phyloP scores from a whole-genome alignment of 2,888 invertebrate genomes.

The Xestia c-nigrum region DNA sequence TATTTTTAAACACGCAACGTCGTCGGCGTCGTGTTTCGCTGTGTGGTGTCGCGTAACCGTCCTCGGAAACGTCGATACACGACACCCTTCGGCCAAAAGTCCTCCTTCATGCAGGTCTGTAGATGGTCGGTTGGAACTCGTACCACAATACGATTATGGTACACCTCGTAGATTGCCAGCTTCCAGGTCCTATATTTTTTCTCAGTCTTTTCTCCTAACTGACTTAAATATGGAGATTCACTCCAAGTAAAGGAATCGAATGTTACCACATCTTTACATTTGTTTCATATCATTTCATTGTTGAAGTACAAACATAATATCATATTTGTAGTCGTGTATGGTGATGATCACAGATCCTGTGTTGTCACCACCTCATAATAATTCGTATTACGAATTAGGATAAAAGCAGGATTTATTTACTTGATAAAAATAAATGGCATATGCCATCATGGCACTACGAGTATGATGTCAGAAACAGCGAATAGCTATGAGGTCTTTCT shows the following conservation, averaged over 20 bases:
- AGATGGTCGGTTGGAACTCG: too few relatives aligned
- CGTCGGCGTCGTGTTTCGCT: too few relatives aligned
- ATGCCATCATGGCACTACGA: constrained; percentile 33
- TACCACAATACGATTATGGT: too few relatives aligned
- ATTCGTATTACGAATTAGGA: constrained; percentile 40
- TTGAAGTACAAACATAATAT: background rate
- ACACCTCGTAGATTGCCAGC: background rate
- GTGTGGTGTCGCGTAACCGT: too few relatives aligned
- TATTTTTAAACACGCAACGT: too few relatives aligned
- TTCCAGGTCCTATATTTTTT: background rate
- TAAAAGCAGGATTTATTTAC: constrained; percentile 52
- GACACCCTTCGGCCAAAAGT: too few relatives aligned
- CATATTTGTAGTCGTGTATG: constrained; percentile 21
- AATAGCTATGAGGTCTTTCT: constrained; percentile 19
- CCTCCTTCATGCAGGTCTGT: too few relatives aligned
- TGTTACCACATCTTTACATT: background rate
- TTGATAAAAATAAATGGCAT: constrained; percentile 43
- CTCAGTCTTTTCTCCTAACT: background rate
- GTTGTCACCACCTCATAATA: constrained; percentile 52
- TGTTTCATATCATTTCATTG: background rate
- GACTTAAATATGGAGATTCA: background rate
- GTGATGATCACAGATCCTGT: constrained; percentile 54
- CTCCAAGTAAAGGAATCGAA: background rate
- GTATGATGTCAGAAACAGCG: constrained; percentile 53
- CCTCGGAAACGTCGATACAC: too few relatives aligned